These are phyloP conservation scores for Brachionus koreanus DNA, from an alignment of 1,140 invertebrate genomes.

Conservation along the genomic window DNA sequence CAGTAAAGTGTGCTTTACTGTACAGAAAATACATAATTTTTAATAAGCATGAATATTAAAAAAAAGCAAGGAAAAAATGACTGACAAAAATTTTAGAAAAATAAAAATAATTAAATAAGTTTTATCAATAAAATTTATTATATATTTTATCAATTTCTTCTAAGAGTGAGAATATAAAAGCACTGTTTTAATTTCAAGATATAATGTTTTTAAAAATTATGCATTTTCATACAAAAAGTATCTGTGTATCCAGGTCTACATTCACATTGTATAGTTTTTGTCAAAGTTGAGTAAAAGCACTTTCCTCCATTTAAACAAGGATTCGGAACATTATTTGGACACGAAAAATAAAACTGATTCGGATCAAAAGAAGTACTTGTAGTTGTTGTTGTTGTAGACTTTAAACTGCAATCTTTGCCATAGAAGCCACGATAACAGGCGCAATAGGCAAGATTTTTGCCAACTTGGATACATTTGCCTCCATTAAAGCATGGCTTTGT, in stretches of 20 bases:
- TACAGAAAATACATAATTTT: too few relatives aligned
- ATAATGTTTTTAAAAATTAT: not conserved
- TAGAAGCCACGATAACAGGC: not conserved
- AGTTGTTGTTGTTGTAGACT: not conserved
- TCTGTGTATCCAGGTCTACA: not conserved
- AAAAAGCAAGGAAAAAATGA: too few relatives aligned
- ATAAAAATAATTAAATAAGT: too few relatives aligned
- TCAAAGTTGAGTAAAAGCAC: not conserved
- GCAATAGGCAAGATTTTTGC: not conserved
- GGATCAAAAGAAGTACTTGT: not conserved
- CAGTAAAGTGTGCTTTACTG: too few relatives aligned
- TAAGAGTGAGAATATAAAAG: too few relatives aligned
- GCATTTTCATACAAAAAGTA: not conserved
- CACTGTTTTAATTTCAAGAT: too few relatives aligned
- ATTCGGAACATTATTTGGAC: not conserved
- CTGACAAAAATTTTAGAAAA: too few relatives aligned
- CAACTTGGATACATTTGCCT: conserved; percentile 1
- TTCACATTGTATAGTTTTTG: not conserved
- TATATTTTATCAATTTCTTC: too few relatives aligned
- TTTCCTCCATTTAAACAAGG: conserved; percentile 10
- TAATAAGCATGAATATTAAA: too few relatives aligned
- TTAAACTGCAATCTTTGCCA: not conserved
- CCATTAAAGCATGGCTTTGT: not conserved
- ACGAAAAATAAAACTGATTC: not conserved
- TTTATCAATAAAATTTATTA: too few relatives aligned